Conservation (phyloP, 2,888 invertebrate genomes). For the Agapostemon virescens region DNA sequence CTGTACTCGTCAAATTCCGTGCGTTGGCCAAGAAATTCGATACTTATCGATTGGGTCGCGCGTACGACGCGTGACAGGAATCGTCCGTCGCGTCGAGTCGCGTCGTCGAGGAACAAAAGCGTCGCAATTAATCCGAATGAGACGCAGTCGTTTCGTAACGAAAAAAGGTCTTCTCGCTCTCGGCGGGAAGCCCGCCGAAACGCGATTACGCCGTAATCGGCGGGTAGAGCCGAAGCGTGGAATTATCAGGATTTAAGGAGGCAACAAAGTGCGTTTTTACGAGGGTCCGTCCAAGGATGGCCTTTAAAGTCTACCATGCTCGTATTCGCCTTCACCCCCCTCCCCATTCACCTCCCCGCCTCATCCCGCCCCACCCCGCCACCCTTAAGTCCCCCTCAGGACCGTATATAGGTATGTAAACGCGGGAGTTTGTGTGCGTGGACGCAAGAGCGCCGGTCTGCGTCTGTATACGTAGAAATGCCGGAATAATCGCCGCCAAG, state of each 20-base stretch:
- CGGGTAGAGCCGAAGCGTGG: slow-evolving; percentile 69
- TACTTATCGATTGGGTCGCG: slow-evolving; percentile 31
- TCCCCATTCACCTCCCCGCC: slow-evolving; percentile 9
- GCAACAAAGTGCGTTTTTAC: slow-evolving; percentile 72
- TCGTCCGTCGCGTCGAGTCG: slow-evolving; percentile 34
- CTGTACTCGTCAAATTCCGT: not conserved
- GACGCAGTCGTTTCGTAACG: slow-evolving; percentile 56
- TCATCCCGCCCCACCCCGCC: not conserved
- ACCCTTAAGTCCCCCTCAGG: not conserved
- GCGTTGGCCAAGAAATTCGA: slow-evolving; percentile 21
- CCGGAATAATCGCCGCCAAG: slow-evolving; percentile 71
- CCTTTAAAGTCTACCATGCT: slow-evolving; percentile 67
- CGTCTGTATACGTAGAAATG: slow-evolving; percentile 62
- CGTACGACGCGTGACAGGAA: slow-evolving; percentile 28
- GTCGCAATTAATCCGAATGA: slow-evolving; percentile 61
- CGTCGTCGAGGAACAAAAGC: slow-evolving; percentile 55
- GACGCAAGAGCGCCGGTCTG: not conserved
- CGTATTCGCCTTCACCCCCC: slow-evolving; percentile 46
- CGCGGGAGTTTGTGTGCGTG: not conserved
- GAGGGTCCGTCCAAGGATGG: slow-evolving; percentile 70
- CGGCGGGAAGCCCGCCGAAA: slow-evolving; percentile 68
- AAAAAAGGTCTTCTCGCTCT: slow-evolving; percentile 63
- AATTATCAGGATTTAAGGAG: slow-evolving; percentile 72
- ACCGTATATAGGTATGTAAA: slow-evolving; percentile 16
- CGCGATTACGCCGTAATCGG: slow-evolving; percentile 70